Percentiles rank a stretch among this genome's conserved stretches.
These are phyloP conservation scores for Tachycineta bicolor DNA, from an alignment of 2,113 vertebrate species.

Conservation along the genomic window DNA sequence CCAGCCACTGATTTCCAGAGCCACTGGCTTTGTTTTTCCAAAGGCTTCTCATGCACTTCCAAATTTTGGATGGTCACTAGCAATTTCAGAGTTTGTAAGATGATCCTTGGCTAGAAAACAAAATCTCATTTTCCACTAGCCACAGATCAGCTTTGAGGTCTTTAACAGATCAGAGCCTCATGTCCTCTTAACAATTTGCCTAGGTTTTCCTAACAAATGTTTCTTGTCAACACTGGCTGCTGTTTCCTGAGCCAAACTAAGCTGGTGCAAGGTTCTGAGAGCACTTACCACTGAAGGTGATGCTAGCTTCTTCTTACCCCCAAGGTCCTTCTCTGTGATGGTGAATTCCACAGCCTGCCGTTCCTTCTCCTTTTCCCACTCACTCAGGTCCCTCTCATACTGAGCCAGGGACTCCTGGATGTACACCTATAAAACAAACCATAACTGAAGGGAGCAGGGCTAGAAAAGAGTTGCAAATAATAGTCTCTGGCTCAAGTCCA, in stretches of 20 bases:
- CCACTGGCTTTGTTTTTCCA: not conserved
- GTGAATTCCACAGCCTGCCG: slow-evolving; percentile 82
- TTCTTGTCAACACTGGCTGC: not conserved
- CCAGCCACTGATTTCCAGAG: not conserved
- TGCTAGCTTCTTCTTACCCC: not conserved
- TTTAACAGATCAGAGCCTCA: not conserved
- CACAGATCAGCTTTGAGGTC: not conserved
- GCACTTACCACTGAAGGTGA: not conserved
- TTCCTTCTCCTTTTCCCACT: slow-evolving; percentile 77
- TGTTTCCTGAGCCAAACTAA: not conserved
- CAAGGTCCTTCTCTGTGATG: slow-evolving; percentile 77
- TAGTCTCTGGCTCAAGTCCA: not conserved
- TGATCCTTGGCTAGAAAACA: not conserved
- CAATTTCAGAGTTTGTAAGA: not conserved
- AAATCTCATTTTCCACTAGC: not conserved
- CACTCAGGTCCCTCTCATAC: slow-evolving; percentile 73
- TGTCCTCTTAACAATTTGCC: not conserved
- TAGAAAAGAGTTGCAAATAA: not conserved
- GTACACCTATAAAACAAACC: slow-evolving; percentile 72
- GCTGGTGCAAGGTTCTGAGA: not conserved
- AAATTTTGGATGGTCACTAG: not conserved
- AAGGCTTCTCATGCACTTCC: not conserved
- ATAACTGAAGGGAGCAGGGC: not conserved
- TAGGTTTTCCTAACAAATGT: not conserved
- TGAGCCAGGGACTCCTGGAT: slow-evolving; percentile 62